Percentiles rank a stretch among this genome's conserved stretches.
Evolutionary conservation across 1,140 invertebrate species (phyloP).

Genomic region (Drosophila elegans): DNA sequence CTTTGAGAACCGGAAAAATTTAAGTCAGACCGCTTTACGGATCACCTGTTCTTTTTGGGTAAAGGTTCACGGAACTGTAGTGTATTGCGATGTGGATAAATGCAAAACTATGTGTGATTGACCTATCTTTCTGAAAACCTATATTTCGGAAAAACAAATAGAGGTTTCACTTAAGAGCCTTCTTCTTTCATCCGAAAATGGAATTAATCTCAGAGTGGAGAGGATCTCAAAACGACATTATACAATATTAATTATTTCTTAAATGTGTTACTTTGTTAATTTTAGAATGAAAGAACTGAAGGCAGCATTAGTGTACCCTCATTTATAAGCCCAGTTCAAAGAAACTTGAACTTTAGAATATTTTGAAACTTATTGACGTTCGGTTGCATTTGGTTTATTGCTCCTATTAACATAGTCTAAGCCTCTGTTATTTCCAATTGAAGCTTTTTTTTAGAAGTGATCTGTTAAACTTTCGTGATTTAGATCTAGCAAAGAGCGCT

Average conservation of each 20-base stretch:
- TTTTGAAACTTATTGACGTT: too few relatives aligned
- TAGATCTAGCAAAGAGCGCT: background rate
- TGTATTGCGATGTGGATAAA: conserved; percentile 88
- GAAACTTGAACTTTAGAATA: too few relatives aligned
- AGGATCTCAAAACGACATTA: conserved; percentile 21
- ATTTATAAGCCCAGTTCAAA: too few relatives aligned
- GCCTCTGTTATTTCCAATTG: too few relatives aligned
- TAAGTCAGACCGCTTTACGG: conserved; percentile 86
- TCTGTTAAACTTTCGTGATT: background rate
- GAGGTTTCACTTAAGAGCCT: conserved; percentile 33
- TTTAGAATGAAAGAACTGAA: too few relatives aligned
- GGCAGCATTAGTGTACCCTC: too few relatives aligned
- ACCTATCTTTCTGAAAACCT: too few relatives aligned
- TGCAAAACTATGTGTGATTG: conserved; percentile 87
- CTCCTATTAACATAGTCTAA: too few relatives aligned
- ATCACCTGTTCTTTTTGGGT: conserved; percentile 74
- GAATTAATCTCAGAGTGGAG: conserved; percentile 58
- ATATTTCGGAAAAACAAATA: conserved; percentile 55
- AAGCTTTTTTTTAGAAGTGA: background rate
- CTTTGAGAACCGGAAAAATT: conserved; percentile 85
- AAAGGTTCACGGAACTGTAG: conserved; percentile 73
- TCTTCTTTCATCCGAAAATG: conserved; percentile 52
- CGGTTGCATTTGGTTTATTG: too few relatives aligned
- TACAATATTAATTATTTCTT: too few relatives aligned
- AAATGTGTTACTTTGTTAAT: too few relatives aligned